Base-by-base conservation (phyloP, 1,140 invertebrate genomes). In the Doryteuthis pealeii region DNA sequence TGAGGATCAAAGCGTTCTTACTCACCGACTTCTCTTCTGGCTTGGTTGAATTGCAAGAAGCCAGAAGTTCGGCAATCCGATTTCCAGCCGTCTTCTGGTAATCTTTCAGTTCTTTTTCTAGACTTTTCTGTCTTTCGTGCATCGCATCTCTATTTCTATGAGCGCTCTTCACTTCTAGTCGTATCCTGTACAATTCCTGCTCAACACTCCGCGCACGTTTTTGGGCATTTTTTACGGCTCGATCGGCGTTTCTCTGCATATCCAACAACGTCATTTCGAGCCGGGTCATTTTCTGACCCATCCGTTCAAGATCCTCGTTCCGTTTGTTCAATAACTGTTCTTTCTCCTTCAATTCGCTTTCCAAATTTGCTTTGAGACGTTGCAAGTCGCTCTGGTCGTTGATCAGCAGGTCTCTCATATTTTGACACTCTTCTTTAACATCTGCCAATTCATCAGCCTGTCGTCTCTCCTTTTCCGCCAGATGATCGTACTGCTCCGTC, bases 301-400 rank as follows among this genome's bases (percentile, higher is more conserved):
- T 66, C 65, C 75, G 78, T n/a, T 81, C 80, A 28, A 86, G 71
- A 71, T 87, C 84, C 32, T 75, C 67, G 33, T 86, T 82, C 66
- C 78, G 78, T 31, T 74, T 76, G n/a, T 77, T 75, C 65, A 82
- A 74, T 74, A 85, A 83, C 70, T 81, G 80, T 26, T 75, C 75
- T 77, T 84, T 83, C 35, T 74, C 76, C 14, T 76, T 71, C 6
- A 82, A 58, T 33, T 85, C 80, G 32, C 84, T 80, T 12, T 79
- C 77, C 10, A 83, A 78, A 22, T 80, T 78, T 62, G 81, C 79
- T 43, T 83, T 69, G 74, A 87, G 75, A 62, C 82, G 81, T 77
- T 86, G 83, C 30, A 87, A 83, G 54, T 87, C 86, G 66, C 80
- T 79, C 70, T 86, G 83, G 32, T 85, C 84, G 72, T 79, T 81